Conservation (phyloP, 2,113 vertebrate genomes). For the Terrapene triunguis region DNA sequence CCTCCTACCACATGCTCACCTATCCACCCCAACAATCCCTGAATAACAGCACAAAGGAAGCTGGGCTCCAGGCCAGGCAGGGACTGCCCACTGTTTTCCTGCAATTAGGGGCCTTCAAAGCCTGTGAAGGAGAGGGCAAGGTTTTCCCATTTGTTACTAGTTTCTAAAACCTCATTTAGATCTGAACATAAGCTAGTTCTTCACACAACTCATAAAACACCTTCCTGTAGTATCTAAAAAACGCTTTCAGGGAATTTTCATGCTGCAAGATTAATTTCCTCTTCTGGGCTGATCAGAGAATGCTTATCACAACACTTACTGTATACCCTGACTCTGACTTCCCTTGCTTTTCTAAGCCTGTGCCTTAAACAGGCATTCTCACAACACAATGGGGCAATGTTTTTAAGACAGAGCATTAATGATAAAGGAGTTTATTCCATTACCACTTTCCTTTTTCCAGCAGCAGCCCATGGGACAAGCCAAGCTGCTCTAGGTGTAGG, state of each 20-base stretch:
- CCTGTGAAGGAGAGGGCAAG: background rate
- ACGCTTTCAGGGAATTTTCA: background rate
- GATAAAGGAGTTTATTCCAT: background rate
- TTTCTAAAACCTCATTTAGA: background rate
- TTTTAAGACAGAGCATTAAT: background rate
- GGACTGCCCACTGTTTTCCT: background rate
- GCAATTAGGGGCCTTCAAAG: background rate
- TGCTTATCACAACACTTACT: background rate
- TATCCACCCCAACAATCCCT: background rate
- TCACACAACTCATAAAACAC: background rate
- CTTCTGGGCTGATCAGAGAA: background rate
- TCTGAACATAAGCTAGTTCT: background rate
- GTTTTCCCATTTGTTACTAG: background rate
- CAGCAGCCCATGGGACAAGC: background rate
- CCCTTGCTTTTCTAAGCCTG: background rate
- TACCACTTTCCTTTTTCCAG: background rate
- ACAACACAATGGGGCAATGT: fast-evolving
- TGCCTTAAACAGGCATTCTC: background rate
- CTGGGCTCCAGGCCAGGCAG: background rate
- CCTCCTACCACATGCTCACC: background rate
- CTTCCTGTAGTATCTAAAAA: background rate
- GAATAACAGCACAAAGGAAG: background rate
- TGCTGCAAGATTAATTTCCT: background rate
- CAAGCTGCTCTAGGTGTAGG: background rate
- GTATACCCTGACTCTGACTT: background rate